Evolutionary conservation across 2,888 invertebrate genomes (phyloP), one percentile per base, ranked within the genome.

Genomic region (Craniophora ligustri): DNA sequence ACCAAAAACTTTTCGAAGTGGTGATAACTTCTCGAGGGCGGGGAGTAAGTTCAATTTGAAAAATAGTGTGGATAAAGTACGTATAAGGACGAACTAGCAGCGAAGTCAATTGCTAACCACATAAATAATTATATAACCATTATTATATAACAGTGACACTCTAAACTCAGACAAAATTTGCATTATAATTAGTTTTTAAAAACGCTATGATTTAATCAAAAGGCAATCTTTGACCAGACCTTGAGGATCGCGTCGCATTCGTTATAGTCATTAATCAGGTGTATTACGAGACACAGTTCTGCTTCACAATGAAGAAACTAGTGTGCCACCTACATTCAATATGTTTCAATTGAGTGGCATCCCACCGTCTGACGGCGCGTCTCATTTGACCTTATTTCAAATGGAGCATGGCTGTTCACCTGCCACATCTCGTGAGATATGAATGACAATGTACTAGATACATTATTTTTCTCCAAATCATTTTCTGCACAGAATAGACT

Each of bases 361-460:
- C 83, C 79, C 79, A 81, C 78, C 60, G 73, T 65, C 67, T 71
- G 74, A 71, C 72, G 74, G 68, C 80, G 79, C 81, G 78, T 74
- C 79, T 78, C 79, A 75, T 81, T 81, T 83, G 87, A 87, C 89
- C 89, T 82, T 85, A 81, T 86, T 89, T 67, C 74, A 72, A 82
- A 77, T 75, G 77, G 73, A 78, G 78, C 81, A 72, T 67, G 60
- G 60, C 58, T 48, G 67, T 75, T 78, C 84, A 86, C 86, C 85
- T 85, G 82, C 70, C 72, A 61, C 61, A 38, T 41, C 36, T 48
- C 11, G 35, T 46, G 30, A 55, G 56, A 59, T 48, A 55, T 40
- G 16, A 65, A 21, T 26, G 40, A 61, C 64, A 59, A 55, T 54
- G 36, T 40, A 16, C 13, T 39, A 50, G 8, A 21, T 16, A 32